Evolutionary conservation across 2,113 vertebrate genomes (phyloP).

Genomic region (Dendrocopos noguchii): DNA sequence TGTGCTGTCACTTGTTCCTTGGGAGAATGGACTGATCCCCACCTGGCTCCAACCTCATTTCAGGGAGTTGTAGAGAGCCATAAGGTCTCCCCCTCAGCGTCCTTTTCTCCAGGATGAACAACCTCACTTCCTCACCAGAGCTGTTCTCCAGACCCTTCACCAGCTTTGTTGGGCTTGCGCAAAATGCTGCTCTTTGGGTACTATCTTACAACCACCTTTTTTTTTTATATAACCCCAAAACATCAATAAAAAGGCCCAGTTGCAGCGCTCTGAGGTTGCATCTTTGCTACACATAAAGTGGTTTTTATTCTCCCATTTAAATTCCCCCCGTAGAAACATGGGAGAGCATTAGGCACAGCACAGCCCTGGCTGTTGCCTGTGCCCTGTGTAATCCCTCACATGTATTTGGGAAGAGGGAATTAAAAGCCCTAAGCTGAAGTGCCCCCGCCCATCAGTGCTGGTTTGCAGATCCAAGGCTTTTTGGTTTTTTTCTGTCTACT

Average conservation of each 20-base stretch:
- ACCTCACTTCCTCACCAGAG: no score
- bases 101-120: no score
- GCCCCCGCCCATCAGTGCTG: not conserved
- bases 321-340: accelerated
- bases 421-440: not conserved
- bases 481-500: no score
- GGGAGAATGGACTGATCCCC: no score
- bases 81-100: no score
- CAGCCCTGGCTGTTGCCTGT: not conserved
- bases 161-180: not conserved
- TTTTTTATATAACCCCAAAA: not conserved
- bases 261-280: no score
- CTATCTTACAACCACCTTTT: not conserved
- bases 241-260: accelerated
- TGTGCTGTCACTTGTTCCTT: no score
- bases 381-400: accelerated
- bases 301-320: not conserved
- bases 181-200: not conserved
- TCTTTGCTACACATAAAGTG: accelerated
- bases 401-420: not conserved
- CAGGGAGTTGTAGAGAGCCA: no score
- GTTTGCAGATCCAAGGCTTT: accelerated
- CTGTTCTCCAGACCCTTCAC: no score
- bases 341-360: not conserved
- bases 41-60: no score